Conservation (phyloP, 2,888 invertebrate species). For the Drosophila heteroneura region DNA sequence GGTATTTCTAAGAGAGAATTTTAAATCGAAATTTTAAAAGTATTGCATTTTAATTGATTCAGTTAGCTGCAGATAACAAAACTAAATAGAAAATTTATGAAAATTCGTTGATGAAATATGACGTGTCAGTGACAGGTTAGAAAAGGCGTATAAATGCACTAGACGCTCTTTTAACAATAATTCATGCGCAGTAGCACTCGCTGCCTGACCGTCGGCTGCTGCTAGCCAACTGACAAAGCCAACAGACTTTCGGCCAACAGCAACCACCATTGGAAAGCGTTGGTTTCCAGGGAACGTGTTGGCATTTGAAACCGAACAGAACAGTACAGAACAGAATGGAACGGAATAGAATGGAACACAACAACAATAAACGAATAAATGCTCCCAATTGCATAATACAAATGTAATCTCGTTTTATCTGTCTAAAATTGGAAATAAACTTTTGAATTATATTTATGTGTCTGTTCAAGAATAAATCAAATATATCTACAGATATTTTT, state of each 20-base stretch:
- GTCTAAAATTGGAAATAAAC: slow-evolving; percentile 33
- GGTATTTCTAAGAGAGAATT: background rate
- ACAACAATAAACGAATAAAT: slow-evolving; percentile 32
- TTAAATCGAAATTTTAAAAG: background rate
- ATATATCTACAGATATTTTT: background rate
- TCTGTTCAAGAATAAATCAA: background rate
- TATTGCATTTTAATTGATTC: slow-evolving; percentile 19
- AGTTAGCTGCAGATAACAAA: background rate
- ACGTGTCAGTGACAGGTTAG: background rate
- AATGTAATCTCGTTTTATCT: slow-evolving; percentile 37
- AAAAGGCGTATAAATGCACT: background rate
- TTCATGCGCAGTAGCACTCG: slow-evolving; percentile 53
- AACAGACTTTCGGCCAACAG: slow-evolving; percentile 1
- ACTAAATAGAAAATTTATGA: background rate
- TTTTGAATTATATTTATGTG: slow-evolving; percentile 30
- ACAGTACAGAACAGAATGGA: slow-evolving; percentile 20
- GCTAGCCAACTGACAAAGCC: slow-evolving; percentile 38
- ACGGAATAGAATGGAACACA: slow-evolving; percentile 44
- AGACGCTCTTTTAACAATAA: background rate
- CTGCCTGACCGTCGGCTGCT: slow-evolving; percentile 34
- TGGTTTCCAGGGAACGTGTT: slow-evolving; percentile 59
- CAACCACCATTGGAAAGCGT: slow-evolving; percentile 16
- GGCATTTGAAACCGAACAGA: slow-evolving; percentile 41
- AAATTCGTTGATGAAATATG: background rate
- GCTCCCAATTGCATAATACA: slow-evolving; percentile 64